Conservation (phyloP, 2,888 invertebrate genomes). For the Papilio elwesi region DNA sequence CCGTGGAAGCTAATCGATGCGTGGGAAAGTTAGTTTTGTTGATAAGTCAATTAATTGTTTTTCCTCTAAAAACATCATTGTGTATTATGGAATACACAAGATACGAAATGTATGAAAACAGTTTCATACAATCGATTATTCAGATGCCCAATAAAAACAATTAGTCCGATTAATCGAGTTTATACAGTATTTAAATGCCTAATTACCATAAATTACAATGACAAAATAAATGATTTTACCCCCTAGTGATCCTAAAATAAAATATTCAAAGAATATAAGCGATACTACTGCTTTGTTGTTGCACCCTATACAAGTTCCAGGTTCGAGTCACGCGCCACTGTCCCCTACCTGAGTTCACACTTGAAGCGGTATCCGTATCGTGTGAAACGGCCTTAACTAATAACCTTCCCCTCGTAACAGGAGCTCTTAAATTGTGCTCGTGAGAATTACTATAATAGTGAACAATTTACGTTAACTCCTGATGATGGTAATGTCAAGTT, state of each 20-base stretch:
- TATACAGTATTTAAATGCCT: too few relatives aligned
- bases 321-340: slow-evolving; percentile 3
- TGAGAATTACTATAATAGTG: not conserved
- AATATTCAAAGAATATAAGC: not conserved
- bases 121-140: too few relatives aligned
- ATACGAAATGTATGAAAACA: too few relatives aligned
- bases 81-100: too few relatives aligned
- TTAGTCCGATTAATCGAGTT: too few relatives aligned
- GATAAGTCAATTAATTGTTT: too few relatives aligned
- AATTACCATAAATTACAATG: too few relatives aligned
- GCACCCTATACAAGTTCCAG: not conserved
- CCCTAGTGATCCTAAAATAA: not conserved
- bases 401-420: not conserved
- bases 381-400: slow-evolving; percentile 23
- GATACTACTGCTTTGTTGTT: not conserved
- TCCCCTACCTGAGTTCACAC: slow-evolving; percentile 5
- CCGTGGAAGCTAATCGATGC: not conserved
- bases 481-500: not conserved
- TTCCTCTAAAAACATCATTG: too few relatives aligned
- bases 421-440: slow-evolving; percentile 6
- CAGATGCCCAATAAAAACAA: too few relatives aligned
- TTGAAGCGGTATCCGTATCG: slow-evolving; percentile 14
- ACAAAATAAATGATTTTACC: too few relatives aligned
- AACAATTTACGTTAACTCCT: not conserved
- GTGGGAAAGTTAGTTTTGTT: too few relatives aligned